Evolutionary conservation across 92 coral and sea anemone species (phyloP), one percentile per base, ranked within the genome.

Genomic region (Bergia sp.): DNA sequence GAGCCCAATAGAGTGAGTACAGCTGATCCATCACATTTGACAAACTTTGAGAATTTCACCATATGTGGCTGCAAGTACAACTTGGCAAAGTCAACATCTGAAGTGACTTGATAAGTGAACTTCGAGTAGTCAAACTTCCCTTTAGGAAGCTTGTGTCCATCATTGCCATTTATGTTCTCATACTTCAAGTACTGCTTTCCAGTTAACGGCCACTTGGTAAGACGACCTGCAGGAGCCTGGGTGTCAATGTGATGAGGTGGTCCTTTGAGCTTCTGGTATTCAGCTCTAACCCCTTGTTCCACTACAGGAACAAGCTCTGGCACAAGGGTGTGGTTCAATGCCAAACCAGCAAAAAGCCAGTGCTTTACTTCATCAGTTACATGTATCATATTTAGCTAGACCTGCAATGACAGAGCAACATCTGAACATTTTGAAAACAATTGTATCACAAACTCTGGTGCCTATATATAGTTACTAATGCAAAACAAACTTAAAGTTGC

Each of bases 11-110:
- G 43, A 6, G 18, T 71, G 42, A 89, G 81, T 8, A 85, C 88
- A 3, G 92, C 90, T 1, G 92, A 89, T 7, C 50, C 80, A 86
- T 89, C 94, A 47, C 91, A 89, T 13, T 92, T 77, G 20, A 43
- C 58, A 83, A 92, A 90, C 9, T 85, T 90, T 38, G 43, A 82
- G 41, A 90, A 92, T 39, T 90, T 85, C n/a, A 89, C 92, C 94
- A 92, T 92, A 58, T 64, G 61, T 12, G 91, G 91, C 82, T 90
- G 82, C 55, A 89, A 40, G 37, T 80, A 92, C 75, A 92, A 78
- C 89, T 92, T 92, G 23, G 94, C 94, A 64, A 92, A 64, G 71
- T 89, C 82, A 40, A 85, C 88, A 61, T 77, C 37, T 9, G 87
- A 74, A 40, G 55, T 77, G 37, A 77, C 81, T 4, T 21, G 40